phyloP scores from a whole-genome alignment of 2,888 invertebrate genomes.

The Steinernema hermaphroditum region DNA sequence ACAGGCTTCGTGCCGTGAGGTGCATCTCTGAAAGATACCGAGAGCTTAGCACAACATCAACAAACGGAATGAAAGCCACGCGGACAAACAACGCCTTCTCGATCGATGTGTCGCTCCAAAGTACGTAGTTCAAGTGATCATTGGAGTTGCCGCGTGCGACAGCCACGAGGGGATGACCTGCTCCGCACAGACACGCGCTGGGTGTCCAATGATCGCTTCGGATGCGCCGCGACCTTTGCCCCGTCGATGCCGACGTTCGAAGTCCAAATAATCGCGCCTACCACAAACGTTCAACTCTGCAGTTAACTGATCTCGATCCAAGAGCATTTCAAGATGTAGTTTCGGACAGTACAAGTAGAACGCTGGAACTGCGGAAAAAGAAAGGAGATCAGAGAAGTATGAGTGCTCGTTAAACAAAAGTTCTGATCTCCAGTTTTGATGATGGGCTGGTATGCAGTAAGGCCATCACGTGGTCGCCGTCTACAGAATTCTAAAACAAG shows the following conservation, averaged over 20 bases:
- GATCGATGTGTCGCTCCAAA: slow-evolving; percentile 4
- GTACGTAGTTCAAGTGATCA: slow-evolving; percentile 10
- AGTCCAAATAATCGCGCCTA: too few relatives aligned
- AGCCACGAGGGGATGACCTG: slow-evolving; percentile 10
- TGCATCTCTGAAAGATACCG: slow-evolving; percentile 29
- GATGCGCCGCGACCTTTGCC: slow-evolving; percentile 15
- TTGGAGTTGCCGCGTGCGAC: not conserved
- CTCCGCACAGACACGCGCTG: not conserved
- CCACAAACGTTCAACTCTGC: too few relatives aligned
- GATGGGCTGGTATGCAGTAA: too few relatives aligned
- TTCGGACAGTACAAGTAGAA: not conserved
- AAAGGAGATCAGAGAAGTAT: not conserved
- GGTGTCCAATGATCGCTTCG: not conserved
- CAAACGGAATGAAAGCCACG: not conserved
- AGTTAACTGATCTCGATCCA: too few relatives aligned
- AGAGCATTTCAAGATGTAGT: too few relatives aligned
- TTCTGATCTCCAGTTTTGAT: not conserved
- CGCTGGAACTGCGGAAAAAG: not conserved
- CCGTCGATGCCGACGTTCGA: not conserved
- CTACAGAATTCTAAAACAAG: too few relatives aligned
- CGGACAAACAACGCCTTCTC: not conserved
- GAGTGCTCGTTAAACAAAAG: slow-evolving; percentile 1
- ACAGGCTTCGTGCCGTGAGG: slow-evolving; percentile 28
- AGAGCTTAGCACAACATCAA: not conserved
- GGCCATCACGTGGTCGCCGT: too few relatives aligned